Base-by-base conservation (phyloP, 2,113 vertebrate genomes). In the Butorides virescens region DNA sequence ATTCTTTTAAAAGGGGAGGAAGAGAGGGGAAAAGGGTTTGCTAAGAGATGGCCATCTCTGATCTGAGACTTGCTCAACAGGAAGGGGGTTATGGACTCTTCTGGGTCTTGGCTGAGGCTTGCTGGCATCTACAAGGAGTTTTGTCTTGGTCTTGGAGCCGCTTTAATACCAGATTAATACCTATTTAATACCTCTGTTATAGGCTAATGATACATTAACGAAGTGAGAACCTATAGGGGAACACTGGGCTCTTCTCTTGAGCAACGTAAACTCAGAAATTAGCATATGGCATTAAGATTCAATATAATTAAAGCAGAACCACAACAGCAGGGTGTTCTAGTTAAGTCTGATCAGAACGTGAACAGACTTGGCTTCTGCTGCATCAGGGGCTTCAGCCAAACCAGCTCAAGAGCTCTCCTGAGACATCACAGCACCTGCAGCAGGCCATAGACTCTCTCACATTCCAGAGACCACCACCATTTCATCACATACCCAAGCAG, bases 401-500 rank as follows among this genome's bases (percentile, higher is more conserved):
- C 9, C 46, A 92, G 36, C 9, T 2, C 15, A 36, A 21, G 15
- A 44, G 14, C 55, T 34, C 55, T 55, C 26, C 34, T 21, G 26
- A n/a, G 10, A 11, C 76, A 67, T 13, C 58, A 18, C 79, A 61
- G 1, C 29, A 58, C 27, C 68, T 37, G 18, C 62, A 81, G 22
- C 37, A 42, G 17, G 50, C 18, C 74, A 63, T 2, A n/a, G 66
- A 10, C n/a, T 15, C 59, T 22, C 49, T 66, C 47, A 56, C 37
- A 30, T 32, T 19, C 8, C 49, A 39, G 46, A 82, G 7, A 23
- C 25, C 62, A 50, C 9, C 59, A 42, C 16, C 27, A 29, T 49
- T 81, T 59, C 37, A 67, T 1, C 0, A 5, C 53, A 37, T 7
- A 1, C 37, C 23, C 42, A 4, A 26, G 53, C 37, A 78, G 47